phyloP scores from a whole-genome alignment of 2,797 vertebrate species.

The Cyclopterus lumpus region DNA sequence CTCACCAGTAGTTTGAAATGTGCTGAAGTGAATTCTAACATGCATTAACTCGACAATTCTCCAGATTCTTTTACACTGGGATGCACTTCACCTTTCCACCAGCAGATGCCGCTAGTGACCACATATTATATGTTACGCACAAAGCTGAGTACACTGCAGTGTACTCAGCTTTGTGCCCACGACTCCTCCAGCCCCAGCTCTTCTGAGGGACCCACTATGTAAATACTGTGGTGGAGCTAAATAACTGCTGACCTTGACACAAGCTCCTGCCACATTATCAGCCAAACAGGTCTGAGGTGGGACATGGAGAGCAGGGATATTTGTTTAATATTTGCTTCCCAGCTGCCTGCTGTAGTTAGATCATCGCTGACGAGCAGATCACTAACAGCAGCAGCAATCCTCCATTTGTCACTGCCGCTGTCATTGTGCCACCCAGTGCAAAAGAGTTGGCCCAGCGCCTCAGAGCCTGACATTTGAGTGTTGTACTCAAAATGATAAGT shows the following conservation, averaged over 20 bases:
- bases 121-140: too few relatives aligned
- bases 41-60: not conserved
- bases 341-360: conserved; percentile 60
- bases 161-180: conserved; percentile 21
- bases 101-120: conserved; percentile 55
- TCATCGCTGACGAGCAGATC: conserved; percentile 44
- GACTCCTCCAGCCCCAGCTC: conserved; percentile 36
- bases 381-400: conserved; percentile 41
- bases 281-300: conserved; percentile 46
- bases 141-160: too few relatives aligned
- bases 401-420: conserved; percentile 12
- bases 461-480: not conserved
- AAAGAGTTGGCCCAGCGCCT: not conserved
- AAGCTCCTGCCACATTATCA: conserved; percentile 50
- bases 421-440: conserved; percentile 12
- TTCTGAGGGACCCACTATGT: conserved; percentile 57
- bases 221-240: conserved; percentile 58
- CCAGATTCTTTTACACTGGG: not conserved
- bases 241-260: conserved; percentile 66
- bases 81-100: conserved; percentile 10
- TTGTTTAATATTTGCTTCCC: conserved; percentile 75
- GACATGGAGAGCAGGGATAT: conserved; percentile 44
- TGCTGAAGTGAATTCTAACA: not conserved
- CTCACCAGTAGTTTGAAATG: not conserved
- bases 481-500: conserved; percentile 6